Percentiles rank a stretch among this genome's conserved stretches.
Conservation (phyloP, 1,140 invertebrate genomes). For the Latrodectus geometricus region DNA sequence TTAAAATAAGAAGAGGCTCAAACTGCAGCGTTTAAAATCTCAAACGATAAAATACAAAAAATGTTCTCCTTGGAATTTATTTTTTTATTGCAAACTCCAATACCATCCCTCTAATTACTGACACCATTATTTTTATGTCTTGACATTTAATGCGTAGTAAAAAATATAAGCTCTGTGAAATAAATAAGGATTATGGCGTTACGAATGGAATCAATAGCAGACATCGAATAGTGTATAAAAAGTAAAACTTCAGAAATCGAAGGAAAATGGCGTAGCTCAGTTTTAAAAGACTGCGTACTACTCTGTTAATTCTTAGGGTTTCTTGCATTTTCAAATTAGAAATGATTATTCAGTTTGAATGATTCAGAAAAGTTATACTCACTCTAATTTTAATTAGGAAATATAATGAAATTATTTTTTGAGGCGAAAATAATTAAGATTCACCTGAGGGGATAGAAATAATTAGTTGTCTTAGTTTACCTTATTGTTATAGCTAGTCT, state of each 20-base stretch:
- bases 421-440: no score
- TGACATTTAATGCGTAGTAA: constrained; percentile 13
- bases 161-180: constrained; percentile 11
- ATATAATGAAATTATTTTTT: no score
- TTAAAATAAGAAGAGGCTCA: not conserved
- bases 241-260: not conserved
- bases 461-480: no score
- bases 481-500: no score
- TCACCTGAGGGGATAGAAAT: no score
- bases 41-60: not conserved
- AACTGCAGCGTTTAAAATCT: not conserved
- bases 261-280: not conserved
- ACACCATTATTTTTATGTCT: constrained; percentile 49
- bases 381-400: no score
- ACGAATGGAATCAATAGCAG: constrained; percentile 25
- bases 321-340: no score
- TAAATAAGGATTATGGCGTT: constrained; percentile 50
- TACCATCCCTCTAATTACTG: constrained; percentile 47
- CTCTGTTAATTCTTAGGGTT: no score
- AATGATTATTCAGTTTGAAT: no score
- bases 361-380: no score
- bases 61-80: not conserved
- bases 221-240: constrained; percentile 6
- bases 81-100: constrained; percentile 29
- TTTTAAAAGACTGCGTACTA: not conserved